Percentiles rank a stretch among this genome's conserved stretches.
Conservation (phyloP, 2,113 vertebrate genomes). For the Istiophorus platypterus region DNA sequence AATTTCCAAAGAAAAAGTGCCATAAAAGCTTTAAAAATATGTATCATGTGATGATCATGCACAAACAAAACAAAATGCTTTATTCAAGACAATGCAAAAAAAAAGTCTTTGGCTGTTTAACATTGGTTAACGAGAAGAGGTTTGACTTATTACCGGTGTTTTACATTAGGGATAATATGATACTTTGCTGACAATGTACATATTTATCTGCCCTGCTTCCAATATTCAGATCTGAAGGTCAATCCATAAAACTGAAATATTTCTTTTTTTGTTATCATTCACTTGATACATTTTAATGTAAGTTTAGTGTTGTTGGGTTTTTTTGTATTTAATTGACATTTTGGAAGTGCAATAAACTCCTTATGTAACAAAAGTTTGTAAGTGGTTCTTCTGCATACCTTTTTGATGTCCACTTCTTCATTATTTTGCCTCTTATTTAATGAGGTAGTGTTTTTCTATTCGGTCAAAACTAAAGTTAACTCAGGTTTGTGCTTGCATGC, state of each 20-base stretch:
- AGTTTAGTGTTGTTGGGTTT: conserved; percentile 60
- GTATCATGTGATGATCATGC: conserved; percentile 4
- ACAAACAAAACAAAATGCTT: conserved; percentile 13
- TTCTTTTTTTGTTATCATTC: conserved; percentile 15
- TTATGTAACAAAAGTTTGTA: not conserved
- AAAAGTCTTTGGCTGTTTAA: not conserved
- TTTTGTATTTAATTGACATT: conserved; percentile 61
- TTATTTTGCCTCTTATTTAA: conserved; percentile 5
- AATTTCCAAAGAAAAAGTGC: conserved; percentile 61
- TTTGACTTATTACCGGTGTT: conserved; percentile 30
- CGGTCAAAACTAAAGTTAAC: not conserved
- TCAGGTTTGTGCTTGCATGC: conserved; percentile 19
- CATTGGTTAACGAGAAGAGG: conserved; percentile 18
- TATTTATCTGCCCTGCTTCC: conserved; percentile 44
- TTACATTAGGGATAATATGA: conserved; percentile 12
- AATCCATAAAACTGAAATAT: conserved; percentile 20
- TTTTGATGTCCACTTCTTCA: not conserved
- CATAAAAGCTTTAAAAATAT: conserved; percentile 54
- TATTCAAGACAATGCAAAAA: not conserved
- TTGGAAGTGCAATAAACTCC: conserved; percentile 82
- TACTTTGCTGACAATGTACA: conserved; percentile 24
- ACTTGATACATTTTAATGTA: conserved; percentile 43
- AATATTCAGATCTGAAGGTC: conserved; percentile 32
- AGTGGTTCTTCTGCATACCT: not conserved
- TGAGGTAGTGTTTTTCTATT: not conserved